Evolutionary conservation across 2,797 vertebrate species (phyloP), one percentile per base, ranked within the genome.

Genomic region (Dicrostonyx torquatus): DNA sequence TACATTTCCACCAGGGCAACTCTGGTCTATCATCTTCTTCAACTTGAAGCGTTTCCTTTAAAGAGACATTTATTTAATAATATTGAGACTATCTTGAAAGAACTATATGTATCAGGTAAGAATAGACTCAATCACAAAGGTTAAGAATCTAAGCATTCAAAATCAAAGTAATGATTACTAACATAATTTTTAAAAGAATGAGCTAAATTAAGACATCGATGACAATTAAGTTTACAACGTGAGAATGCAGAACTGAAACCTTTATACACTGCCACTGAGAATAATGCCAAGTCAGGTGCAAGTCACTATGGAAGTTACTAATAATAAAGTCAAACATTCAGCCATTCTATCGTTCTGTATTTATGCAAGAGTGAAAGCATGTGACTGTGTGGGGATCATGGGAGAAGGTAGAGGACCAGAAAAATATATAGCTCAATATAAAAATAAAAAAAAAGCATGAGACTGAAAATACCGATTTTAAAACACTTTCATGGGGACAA

Each of bases 1-100:
- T 99, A 98, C 99, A 99, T 97, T 99, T 99, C 99, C 99, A 99
- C 99, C 99, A 99, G 6, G 99, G 99, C 97, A 99, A 98, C 97
- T 99, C 99, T 15, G 99, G 99, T 94, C 99, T 98, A 97, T 99
- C 99, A 87, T 99, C 99, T 98, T 99, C 99, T 98, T 99, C 99
- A 95, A 99, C 98, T 98, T 99, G 99, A 98, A 99, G 99, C 0
- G 99, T 99, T 98, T 99, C 99, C 99, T 99, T 97, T 82, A 95
- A 92, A 73, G 50, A 73, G 2, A 73, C 4, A 94, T 89, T 95
- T 92, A 95, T 87, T 96, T 95, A 96, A 92, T 93, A 48, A 91
- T 26, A 94, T 14, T 40, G 77, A 94, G 22, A 80, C 82, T 68
- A 86, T 90, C 17, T 78, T 68, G 43, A 29, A 84, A 45, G 37